Evolutionary conservation across 2,797 vertebrate species (phyloP).

Genomic region (Masticophis lateralis): DNA sequence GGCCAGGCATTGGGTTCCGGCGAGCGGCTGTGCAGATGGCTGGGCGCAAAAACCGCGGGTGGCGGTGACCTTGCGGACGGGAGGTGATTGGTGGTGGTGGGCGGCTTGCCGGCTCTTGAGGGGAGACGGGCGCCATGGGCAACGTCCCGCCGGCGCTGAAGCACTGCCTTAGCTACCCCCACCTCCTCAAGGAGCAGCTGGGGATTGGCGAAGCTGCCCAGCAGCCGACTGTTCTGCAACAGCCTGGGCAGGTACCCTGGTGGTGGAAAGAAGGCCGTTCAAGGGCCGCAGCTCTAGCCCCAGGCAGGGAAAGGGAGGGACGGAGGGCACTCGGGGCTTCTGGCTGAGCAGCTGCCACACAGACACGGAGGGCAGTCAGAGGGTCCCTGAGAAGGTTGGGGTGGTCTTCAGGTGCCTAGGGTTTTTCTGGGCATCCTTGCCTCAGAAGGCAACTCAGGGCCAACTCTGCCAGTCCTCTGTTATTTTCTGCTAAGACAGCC

Average conservation of each 20-base stretch:
- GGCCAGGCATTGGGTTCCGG: neutral
- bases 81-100: neutral
- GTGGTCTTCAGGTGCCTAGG: neutral
- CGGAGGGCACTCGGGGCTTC: neutral
- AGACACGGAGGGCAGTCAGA: neutral
- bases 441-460: neutral
- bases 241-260: slow-evolving; percentile 77
- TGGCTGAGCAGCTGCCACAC: neutral
- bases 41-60: neutral
- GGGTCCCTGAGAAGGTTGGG: neutral
- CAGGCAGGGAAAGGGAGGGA: neutral
- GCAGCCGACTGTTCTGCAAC: slow-evolving; percentile 66
- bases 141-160: slow-evolving; percentile 85
- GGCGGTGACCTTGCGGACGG: slow-evolving; percentile 14
- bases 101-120: neutral
- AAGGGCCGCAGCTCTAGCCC: neutral
- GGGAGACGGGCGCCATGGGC: slow-evolving; percentile 84
- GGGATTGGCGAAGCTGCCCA: slow-evolving; percentile 73
- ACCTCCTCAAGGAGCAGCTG: slow-evolving; percentile 81
- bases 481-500: neutral
- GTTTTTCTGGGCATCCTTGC: neutral
- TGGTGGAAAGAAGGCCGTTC: neutral
- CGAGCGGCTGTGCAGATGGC: neutral
- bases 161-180: slow-evolving; percentile 88
- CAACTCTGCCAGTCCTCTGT: neutral